Conservation (phyloP, 2,888 invertebrate genomes). For the Meta bourneti region DNA sequence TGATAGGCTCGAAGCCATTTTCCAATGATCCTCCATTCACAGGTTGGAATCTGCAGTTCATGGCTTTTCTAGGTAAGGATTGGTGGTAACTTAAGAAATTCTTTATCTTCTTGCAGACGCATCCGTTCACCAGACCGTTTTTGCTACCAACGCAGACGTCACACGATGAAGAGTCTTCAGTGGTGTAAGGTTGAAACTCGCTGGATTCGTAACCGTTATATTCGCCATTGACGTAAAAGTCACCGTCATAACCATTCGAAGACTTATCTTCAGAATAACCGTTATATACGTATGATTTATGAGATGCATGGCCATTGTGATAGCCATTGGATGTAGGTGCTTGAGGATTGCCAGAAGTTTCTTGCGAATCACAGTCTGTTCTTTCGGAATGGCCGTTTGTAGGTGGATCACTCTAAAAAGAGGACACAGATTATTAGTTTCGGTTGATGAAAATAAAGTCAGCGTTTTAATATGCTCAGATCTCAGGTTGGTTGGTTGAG, state of each 20-base stretch:
- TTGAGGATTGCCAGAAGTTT: slow-evolving; percentile 8
- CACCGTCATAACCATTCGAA: slow-evolving; percentile 53
- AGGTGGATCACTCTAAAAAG: slow-evolving; percentile 56
- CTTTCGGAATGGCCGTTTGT: slow-evolving; percentile 31
- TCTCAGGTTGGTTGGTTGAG: neutral
- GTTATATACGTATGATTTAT: slow-evolving; percentile 37
- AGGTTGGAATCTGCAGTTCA: slow-evolving; percentile 21
- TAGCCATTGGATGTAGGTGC: slow-evolving; percentile 48
- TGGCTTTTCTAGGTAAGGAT: slow-evolving; percentile 67
- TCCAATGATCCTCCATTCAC: slow-evolving; percentile 44
- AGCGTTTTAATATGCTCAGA: neutral
- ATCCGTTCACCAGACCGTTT: slow-evolving; percentile 63
- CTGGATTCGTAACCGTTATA: slow-evolving; percentile 71
- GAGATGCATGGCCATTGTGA: slow-evolving; percentile 32
- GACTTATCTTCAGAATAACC: slow-evolving; percentile 41
- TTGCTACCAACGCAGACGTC: slow-evolving; percentile 50
- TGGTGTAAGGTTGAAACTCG: slow-evolving; percentile 39
- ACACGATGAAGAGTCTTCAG: slow-evolving; percentile 27
- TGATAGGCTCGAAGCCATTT: slow-evolving; percentile 47
- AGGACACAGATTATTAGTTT: neutral
- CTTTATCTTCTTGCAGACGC: slow-evolving; percentile 59
- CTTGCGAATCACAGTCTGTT: slow-evolving; percentile 16
- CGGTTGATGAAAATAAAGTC: neutral
- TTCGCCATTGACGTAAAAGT: slow-evolving; percentile 71
- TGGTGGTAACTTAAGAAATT: slow-evolving; percentile 69